phyloP scores from a whole-genome alignment of 2,888 invertebrate species.

The Xylota sylvarum region DNA sequence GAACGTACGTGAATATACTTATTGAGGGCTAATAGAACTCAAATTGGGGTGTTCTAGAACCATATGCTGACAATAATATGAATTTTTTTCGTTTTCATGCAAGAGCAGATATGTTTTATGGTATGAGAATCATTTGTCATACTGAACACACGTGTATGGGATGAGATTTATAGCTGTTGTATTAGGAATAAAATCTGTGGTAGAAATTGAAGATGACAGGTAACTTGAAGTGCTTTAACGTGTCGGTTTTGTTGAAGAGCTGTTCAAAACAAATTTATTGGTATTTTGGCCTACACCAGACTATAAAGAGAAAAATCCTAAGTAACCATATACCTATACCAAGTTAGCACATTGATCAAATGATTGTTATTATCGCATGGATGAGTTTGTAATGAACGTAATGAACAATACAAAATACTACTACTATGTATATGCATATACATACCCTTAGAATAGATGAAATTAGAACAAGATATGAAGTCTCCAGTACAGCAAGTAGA shows the following conservation, averaged over 20 bases:
- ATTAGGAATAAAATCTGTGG: background rate
- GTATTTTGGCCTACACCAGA: background rate
- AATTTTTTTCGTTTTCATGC: conserved; percentile 33
- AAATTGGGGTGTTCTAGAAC: conserved; percentile 42
- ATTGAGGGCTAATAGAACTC: conserved; percentile 47
- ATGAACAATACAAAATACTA: no score
- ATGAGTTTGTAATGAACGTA: no score
- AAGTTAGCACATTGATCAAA: background rate
- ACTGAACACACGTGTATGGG: conserved; percentile 8
- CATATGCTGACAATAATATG: conserved; percentile 51
- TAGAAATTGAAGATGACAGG: background rate
- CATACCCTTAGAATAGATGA: no score
- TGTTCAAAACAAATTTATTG: background rate
- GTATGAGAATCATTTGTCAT: conserved; percentile 26
- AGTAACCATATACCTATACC: no score
- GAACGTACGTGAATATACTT: conserved; percentile 34
- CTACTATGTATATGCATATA: no score
- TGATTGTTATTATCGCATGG: background rate
- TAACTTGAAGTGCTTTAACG: background rate
- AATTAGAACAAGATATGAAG: no score
- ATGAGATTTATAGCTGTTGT: conserved; percentile 24
- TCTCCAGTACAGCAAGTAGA: no score
- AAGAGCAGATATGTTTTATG: conserved; percentile 3
- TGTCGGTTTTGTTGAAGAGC: background rate
- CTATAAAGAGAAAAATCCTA: background rate